phyloP scores from a whole-genome alignment of 2,113 vertebrate species.

The Myanophis thanlyinensis region DNA sequence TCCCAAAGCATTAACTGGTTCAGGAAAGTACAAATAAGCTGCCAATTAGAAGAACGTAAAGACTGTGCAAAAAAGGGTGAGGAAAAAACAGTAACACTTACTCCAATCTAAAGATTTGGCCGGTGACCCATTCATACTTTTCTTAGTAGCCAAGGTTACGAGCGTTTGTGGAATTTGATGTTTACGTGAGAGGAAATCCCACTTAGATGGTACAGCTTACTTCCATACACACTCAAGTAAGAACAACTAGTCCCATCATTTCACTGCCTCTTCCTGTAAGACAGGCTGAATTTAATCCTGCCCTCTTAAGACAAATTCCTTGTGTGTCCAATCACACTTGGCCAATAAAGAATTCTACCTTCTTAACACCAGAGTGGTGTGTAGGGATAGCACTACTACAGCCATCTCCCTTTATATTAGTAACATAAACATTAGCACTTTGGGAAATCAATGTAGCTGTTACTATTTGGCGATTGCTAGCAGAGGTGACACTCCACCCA shows the following conservation, averaged over 20 bases:
- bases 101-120: background rate
- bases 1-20: background rate
- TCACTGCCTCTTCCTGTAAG: background rate
- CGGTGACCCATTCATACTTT: background rate
- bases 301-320: too few relatives aligned
- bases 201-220: background rate
- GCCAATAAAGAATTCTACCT: too few relatives aligned
- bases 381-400: too few relatives aligned
- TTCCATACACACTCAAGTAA: background rate
- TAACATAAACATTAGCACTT: background rate
- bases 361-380: background rate
- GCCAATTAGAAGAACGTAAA: background rate
- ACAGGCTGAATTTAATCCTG: too few relatives aligned
- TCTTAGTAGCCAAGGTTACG: background rate
- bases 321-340: too few relatives aligned
- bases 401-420: background rate
- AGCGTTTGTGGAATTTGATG: background rate
- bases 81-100: background rate
- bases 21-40: background rate
- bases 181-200: too few relatives aligned
- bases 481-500: background rate
- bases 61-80: background rate
- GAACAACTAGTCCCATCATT: background rate
- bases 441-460: background rate
- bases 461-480: background rate